These are phyloP conservation scores for Lithophane ornitopus DNA, from an alignment of 2,888 invertebrate genomes.

Conservation along the genomic window DNA sequence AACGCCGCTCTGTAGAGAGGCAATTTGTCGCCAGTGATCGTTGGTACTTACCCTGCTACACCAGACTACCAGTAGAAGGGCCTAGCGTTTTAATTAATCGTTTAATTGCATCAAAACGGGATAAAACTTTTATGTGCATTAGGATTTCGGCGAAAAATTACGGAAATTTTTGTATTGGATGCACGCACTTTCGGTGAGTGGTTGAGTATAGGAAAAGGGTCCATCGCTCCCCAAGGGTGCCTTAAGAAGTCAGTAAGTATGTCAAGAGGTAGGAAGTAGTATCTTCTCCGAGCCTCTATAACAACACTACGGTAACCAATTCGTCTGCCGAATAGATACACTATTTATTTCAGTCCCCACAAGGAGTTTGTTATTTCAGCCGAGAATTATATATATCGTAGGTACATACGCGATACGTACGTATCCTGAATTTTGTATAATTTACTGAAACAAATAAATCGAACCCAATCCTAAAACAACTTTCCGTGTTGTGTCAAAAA, in stretches of 20 bases:
- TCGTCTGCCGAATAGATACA: slow-evolving; percentile 9
- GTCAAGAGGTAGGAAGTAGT: slow-evolving; percentile 36
- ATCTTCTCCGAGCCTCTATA: slow-evolving; percentile 6
- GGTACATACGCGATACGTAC: neutral
- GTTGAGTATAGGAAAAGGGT: slow-evolving; percentile 40
- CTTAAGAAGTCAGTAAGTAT: slow-evolving; percentile 38
- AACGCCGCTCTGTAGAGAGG: slow-evolving; percentile 68
- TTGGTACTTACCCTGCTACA: slow-evolving; percentile 58
- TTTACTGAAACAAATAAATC: slow-evolving; percentile 24
- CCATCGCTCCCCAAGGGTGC: slow-evolving; percentile 40
- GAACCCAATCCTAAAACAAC: slow-evolving; percentile 20
- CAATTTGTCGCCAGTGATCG: slow-evolving; percentile 74
- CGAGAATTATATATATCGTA: neutral
- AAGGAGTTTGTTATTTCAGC: neutral
- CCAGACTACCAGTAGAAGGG: slow-evolving; percentile 35
- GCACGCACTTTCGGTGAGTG: slow-evolving; percentile 42
- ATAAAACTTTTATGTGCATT: slow-evolving; percentile 27
- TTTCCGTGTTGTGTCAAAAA: neutral
- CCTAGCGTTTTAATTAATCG: slow-evolving; percentile 67
- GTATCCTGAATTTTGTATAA: neutral
- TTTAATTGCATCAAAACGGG: slow-evolving; percentile 63
- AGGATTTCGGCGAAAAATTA: slow-evolving; percentile 3
- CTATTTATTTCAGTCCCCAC: slow-evolving; percentile 21
- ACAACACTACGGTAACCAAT: slow-evolving; percentile 13
- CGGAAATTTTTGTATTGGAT: slow-evolving; percentile 21